Percentiles rank a stretch among this genome's conserved stretches.
These are phyloP conservation scores for Lepisosteus oculatus DNA, from an alignment of 2,113 vertebrate genomes.

Conservation along the genomic window DNA sequence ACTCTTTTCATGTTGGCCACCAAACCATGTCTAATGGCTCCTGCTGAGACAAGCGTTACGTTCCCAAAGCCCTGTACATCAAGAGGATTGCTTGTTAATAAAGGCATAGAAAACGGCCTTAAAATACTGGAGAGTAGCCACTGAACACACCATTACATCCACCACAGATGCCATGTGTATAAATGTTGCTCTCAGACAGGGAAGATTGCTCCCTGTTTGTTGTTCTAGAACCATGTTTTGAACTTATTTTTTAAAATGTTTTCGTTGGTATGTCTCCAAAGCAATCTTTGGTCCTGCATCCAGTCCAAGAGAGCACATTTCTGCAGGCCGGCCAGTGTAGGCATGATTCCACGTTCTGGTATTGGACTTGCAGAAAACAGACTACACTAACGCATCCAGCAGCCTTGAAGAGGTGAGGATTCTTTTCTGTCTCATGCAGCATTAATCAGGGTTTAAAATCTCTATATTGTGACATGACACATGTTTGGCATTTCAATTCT, in stretches of 20 bases:
- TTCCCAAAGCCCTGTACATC: slow-evolving; percentile 58
- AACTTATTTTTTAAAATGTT: slow-evolving; percentile 24
- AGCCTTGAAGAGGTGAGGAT: slow-evolving; percentile 52
- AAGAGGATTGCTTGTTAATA: slow-evolving; percentile 44
- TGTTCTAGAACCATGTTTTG: neutral
- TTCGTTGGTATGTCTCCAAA: neutral
- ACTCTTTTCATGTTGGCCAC: slow-evolving; percentile 72
- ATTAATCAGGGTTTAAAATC: no score
- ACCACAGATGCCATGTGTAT: slow-evolving; percentile 59
- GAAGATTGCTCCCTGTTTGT: neutral
- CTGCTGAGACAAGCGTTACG: slow-evolving; percentile 69
- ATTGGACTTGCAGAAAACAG: neutral
- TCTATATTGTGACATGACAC: no score
- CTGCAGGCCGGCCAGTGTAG: slow-evolving; percentile 32
- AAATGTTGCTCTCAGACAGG: slow-evolving; percentile 55
- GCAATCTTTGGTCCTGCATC: slow-evolving; percentile 1
- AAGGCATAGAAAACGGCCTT: slow-evolving; percentile 54
- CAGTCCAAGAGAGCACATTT: neutral
- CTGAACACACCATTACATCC: slow-evolving; percentile 64
- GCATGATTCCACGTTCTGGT: neutral
- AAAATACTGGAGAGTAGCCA: slow-evolving; percentile 65
- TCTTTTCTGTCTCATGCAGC: no score
- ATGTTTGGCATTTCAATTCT: no score
- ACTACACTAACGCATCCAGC: neutral
- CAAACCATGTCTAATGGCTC: slow-evolving; percentile 77